Base-by-base conservation (phyloP, 1,140 invertebrate species). In the Gonioctena quinquepunctata region DNA sequence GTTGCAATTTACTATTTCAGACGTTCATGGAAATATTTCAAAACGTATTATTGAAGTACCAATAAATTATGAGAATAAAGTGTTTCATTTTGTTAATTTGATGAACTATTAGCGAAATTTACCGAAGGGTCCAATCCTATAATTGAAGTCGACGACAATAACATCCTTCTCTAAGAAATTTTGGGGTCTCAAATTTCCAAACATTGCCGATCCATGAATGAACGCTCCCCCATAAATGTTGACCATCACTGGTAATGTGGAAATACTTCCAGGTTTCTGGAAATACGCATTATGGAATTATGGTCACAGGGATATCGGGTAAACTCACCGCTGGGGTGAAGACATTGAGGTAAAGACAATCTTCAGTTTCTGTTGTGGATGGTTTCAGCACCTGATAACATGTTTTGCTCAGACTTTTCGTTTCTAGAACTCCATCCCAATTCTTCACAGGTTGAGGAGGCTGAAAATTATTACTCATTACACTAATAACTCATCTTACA, bases 131-230 rank as follows among this genome's bases (percentile, higher is more conserved):
- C 71, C 71, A 11, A 73, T 28, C 42, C 71, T 16, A 49, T 73
- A 73, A 26, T 73, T 73, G 23, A 73, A 73, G 2, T 83, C 85
- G n/a, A 89, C 84, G 0, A 88, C 80, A 42, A 64, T 5, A 6
- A 87, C 76, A 21, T 85, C 83, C 25, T 50, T 25, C 21, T 64
- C 48, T 7, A 64, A 11, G 23, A 48, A 26, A 23, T 48, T 52
- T 22, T 64, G 33, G 13, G 62, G 25, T 19, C 26, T 21, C 25
- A 67, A n/a, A 59, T 25, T 65, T 48, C 28, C 66, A 21, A 28
- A 49, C 59, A 57, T 28, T 42, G 33, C 79, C 76, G 57, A 50
- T 72, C 48, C 66, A 23, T 49, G 48, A 2, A 64, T 59, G 19
- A 72, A 72, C 4, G 71, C 61, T 13, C 71, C 71, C 3, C 71